Percentiles rank a stretch among this genome's conserved stretches.
Evolutionary conservation across 1,140 invertebrate species (phyloP).

Genomic region (Aphelenchoides fujianensis): DNA sequence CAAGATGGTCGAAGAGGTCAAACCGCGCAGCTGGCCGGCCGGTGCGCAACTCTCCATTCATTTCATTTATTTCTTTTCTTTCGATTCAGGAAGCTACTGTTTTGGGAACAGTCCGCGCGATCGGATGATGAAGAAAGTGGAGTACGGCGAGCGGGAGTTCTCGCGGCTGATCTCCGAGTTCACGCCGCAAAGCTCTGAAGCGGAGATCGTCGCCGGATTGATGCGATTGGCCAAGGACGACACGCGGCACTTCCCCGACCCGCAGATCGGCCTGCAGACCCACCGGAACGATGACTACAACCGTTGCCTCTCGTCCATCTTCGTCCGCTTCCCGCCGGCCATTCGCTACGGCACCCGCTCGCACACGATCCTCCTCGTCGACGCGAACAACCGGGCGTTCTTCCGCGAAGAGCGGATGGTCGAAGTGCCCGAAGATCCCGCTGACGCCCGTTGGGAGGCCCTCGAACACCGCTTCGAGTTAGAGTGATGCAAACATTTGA

Average conservation of each 20-base stretch:
- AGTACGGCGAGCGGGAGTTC: background rate
- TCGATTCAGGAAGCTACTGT: slow-evolving; percentile 12
- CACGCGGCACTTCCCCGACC: background rate
- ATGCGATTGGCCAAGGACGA: slow-evolving; percentile 3
- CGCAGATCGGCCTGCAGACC: slow-evolving; percentile 7
- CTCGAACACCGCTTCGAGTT: slow-evolving; percentile 3
- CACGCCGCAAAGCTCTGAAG: background rate
- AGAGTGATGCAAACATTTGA: too few relatives aligned
- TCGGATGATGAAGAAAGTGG: slow-evolving; percentile 12
- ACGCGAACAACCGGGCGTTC: slow-evolving; percentile 3
- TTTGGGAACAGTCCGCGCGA: slow-evolving; percentile 19
- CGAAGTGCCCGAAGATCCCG: background rate
- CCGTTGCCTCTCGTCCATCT: background rate
- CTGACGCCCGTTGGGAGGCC: slow-evolving; percentile 1
- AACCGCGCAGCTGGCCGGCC: background rate
- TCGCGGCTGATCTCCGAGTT: background rate
- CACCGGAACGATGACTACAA: background rate
- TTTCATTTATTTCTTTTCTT: background rate
- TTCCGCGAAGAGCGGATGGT: slow-evolving; percentile 7
- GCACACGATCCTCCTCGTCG: slow-evolving; percentile 18
- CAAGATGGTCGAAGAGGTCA: slow-evolving; percentile 7
- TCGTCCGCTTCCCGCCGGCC: slow-evolving; percentile 6
- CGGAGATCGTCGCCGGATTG: slow-evolving; percentile 4
- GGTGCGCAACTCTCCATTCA: too few relatives aligned
- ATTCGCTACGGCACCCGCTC: slow-evolving; percentile 6